A percentile compares a stretch with the other conserved stretches of the same genome.
Evolutionary conservation across 2,888 invertebrate species (phyloP).

Genomic region (Pristionchus entomophagus): DNA sequence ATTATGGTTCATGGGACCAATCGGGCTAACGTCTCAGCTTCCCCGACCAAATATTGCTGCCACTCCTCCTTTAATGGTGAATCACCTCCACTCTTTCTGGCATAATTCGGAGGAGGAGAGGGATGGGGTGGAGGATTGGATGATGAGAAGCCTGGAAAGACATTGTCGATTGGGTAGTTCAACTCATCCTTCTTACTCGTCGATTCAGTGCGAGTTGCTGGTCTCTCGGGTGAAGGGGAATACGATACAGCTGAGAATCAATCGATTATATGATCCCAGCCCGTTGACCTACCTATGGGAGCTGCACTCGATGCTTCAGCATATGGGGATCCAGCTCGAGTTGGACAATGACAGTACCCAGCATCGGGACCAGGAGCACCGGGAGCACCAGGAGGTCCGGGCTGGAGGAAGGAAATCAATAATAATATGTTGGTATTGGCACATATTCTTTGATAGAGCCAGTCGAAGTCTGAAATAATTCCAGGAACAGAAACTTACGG

Average conservation of each 20-base stretch:
- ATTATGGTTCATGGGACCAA: too few relatives aligned
- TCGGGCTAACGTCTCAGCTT: too few relatives aligned
- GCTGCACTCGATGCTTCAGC: neutral
- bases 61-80: too few relatives aligned
- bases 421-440: neutral
- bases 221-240: neutral
- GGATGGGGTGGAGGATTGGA: neutral
- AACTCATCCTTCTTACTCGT: neutral
- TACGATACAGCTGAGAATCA: constrained; percentile 2
- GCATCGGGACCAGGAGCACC: constrained; percentile 10
- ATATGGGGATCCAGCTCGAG: neutral
- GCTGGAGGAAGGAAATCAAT: neutral
- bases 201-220: neutral
- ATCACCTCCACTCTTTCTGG: neutral
- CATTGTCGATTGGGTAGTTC: neutral
- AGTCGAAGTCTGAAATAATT: too few relatives aligned
- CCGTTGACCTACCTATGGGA: neutral
- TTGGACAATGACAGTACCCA: constrained; percentile 15
- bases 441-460: too few relatives aligned
- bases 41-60: too few relatives aligned
- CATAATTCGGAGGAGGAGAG: neutral
- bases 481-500: too few relatives aligned
- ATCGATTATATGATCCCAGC: neutral
- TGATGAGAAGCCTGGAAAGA: neutral
- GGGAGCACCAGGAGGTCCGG: neutral